Evolutionary conservation across 2,797 vertebrate species (phyloP).

Genomic region (Poecile montanus): DNA sequence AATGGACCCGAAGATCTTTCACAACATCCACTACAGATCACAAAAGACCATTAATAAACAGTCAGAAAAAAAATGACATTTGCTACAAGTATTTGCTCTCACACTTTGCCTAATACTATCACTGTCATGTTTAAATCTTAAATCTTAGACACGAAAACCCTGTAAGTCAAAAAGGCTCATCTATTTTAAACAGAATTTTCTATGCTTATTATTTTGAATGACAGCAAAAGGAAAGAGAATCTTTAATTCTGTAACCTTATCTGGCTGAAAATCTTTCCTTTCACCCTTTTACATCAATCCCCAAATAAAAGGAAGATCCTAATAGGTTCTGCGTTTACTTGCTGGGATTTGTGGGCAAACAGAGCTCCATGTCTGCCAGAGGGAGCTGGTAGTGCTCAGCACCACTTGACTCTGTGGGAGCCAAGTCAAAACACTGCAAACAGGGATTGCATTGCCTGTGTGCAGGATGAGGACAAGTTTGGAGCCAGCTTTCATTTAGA

Average conservation of each 20-base stretch:
- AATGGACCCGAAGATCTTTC: conserved; percentile 70
- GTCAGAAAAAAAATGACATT: conserved; percentile 60
- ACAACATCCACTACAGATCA: conserved; percentile 73
- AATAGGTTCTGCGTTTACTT: neutral
- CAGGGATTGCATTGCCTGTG: neutral
- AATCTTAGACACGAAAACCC: conserved; percentile 61
- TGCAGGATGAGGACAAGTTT: neutral
- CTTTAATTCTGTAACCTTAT: conserved; percentile 55
- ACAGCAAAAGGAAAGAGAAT: conserved; percentile 67
- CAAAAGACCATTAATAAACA: conserved; percentile 75
- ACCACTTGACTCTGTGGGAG: neutral
- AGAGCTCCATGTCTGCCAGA: neutral
- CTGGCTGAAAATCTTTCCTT: conserved; percentile 49
- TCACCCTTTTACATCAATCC: conserved; percentile 27
- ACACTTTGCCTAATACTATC: conserved; percentile 69
- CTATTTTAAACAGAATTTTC: conserved; percentile 70
- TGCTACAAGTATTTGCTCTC: conserved; percentile 64
- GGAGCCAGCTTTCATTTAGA: conserved; percentile 23
- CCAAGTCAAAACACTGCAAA: neutral
- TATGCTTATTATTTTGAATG: conserved; percentile 69
- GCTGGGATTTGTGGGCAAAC: neutral
- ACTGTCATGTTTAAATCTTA: conserved; percentile 74
- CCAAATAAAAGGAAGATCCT: conserved; percentile 13
- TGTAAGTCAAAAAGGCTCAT: conserved; percentile 69
- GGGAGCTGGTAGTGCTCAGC: neutral